These are phyloP conservation scores for Petaurus breviceps DNA, from an alignment of 2,113 vertebrate species.

Conservation along the genomic window DNA sequence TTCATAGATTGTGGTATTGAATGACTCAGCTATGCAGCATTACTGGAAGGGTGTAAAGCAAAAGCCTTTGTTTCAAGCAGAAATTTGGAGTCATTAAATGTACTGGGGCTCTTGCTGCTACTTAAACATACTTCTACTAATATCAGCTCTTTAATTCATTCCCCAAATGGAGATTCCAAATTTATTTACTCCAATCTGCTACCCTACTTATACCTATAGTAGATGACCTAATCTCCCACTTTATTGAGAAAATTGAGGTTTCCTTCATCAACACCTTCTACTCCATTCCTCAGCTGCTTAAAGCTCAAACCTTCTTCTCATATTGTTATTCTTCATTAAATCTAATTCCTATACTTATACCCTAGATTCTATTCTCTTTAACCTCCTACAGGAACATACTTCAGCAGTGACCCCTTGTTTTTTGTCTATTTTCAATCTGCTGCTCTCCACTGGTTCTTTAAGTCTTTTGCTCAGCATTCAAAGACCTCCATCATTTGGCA, in stretches of 20 bases:
- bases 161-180: neutral
- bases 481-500: neutral
- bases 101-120: neutral
- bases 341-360: neutral
- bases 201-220: neutral
- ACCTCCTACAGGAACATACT: neutral
- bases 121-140: neutral
- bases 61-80: neutral
- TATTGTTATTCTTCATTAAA: no score
- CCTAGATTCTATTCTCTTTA: neutral
- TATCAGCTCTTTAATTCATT: neutral
- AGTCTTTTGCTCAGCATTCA: neutral
- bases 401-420: neutral
- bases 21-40: neutral
- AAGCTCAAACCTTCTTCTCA: neutral
- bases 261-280: neutral
- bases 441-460: neutral
- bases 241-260: neutral
- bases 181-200: neutral
- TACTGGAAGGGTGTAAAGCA: neutral
- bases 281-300: neutral
- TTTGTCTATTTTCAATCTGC: neutral
- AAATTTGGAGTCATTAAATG: neutral
- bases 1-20: neutral
- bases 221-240: neutral